Conservation (phyloP, 2,113 vertebrate species). For the Halichoeres trimaculatus region DNA sequence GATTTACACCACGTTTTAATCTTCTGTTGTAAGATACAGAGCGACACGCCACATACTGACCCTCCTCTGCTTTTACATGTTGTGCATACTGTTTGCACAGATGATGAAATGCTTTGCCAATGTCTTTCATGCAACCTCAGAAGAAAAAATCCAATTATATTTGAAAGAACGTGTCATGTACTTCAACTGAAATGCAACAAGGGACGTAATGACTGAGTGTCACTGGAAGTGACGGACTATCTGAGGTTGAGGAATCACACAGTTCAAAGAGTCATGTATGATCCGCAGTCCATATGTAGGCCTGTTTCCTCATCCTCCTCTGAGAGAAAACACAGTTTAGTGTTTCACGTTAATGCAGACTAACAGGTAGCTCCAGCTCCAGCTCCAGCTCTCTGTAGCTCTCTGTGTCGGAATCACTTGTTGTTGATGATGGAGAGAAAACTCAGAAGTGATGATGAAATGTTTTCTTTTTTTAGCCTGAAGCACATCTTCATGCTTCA, state of each 20-base stretch:
- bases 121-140: neutral
- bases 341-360: slow-evolving; percentile 8
- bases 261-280: neutral
- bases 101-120: neutral
- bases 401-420: slow-evolving; percentile 22
- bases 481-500: slow-evolving; percentile 55
- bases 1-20: no score
- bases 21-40: no score
- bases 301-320: neutral
- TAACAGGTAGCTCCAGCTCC: slow-evolving; percentile 14
- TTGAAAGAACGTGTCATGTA: neutral
- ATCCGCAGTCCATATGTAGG: neutral
- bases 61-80: no score
- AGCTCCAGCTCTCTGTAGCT: slow-evolving; percentile 10
- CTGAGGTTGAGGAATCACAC: neutral
- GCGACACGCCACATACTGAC: no score
- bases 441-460: slow-evolving; percentile 36
- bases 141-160: neutral
- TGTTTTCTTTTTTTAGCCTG: slow-evolving; percentile 42
- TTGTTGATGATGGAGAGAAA: slow-evolving; percentile 17
- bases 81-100: neutral
- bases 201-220: neutral
- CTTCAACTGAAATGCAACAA: neutral
- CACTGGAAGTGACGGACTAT: neutral
- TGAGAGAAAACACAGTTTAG: neutral